Evolutionary conservation across 2,888 invertebrate genomes (phyloP), one percentile per base, ranked within the genome.

Genomic region (Clusia tigrina): DNA sequence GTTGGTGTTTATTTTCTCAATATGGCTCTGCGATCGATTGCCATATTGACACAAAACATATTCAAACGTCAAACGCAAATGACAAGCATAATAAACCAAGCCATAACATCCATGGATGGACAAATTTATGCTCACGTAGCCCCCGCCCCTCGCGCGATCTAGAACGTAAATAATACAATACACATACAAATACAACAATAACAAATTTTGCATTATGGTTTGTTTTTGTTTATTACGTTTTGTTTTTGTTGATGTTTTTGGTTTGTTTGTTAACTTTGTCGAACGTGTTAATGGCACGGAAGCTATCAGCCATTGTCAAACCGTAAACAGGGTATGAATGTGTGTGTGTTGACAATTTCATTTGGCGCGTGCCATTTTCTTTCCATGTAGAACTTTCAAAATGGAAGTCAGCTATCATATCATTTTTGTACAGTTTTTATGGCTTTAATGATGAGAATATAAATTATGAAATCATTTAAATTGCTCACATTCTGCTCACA

Each of bases 271-370:
- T 65, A n/a, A 37, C 23, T 12, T 26, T 56, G 53, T 65, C 66
- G 70, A 68, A 76, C 76, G 74, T 76, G 77, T 72, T 74, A 73
- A 71, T 74, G 69, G 74, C 74, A 75, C 77, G 79, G 79, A 78
- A 78, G 75, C 77, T n/a, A 55, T 3, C 42, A 6, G 12, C 9
- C 9, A 42, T 42, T n/a, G 42, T 32, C 32, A 32, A 32, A 12
- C 32, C 12, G 32, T 32, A 9, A 32, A 32, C 32, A 32, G 12
- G 12, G 5, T 9, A 32, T 32, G 12, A 42, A 9, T 9, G 6
- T 32, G 32, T 12, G 12, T 32, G 12, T 32, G n/a, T 42, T 42
- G 42, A 6, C 32, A 32, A 42, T 72, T 63, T 76, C 77, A 73
- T 74, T 71, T 74, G 77, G 77, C 77, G 79, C 77, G 77, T 78